Evolutionary conservation across 1,140 invertebrate genomes (phyloP), one percentile per base, ranked within the genome.

Genomic region (Anadara kagoshimensis): DNA sequence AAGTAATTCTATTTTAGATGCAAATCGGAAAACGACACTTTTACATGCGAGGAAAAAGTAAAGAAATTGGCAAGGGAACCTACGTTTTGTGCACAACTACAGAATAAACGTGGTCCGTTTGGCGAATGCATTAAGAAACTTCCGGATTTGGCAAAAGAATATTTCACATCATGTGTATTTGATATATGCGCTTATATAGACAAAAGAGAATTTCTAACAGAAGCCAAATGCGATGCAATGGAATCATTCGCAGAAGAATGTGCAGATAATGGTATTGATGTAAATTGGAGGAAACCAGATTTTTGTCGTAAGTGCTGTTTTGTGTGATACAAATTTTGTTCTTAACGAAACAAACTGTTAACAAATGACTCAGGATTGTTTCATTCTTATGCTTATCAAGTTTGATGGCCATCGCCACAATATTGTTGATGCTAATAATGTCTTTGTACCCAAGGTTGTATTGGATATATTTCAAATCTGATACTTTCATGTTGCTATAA

Each of bases 241-340:
- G 77, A 76, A 29, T 66, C 74, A 18, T 79, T 79, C 54, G 77
- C 78, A 49, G 63, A 73, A 36, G 71, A 75, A n/a, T 81, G 79
- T 57, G 74, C 58, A 24, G 73, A 79, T 16, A 70, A 53, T 63
- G 79, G 79, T 11, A 54, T 79, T 18, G 24, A 29, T 0, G 68
- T 75, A 10, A 64, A 67, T 10, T 81, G 79, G 79, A 77, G 79
- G 54, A 69, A 24, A 11, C 18, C 51, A 24, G n/a, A 29, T 43
- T 73, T 79, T 26, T 81, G 79, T 61, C 77, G 79, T 81, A 63
- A 69, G 76, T 66, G 43, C 18, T 56, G 20, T 1, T 22, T 58
- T 36, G 29, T 3, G 2, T 36, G 29, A 36, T 36, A 36, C 29
- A 36, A 36, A 2, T 36, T 36, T 36, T 36, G 2, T n/a, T n/a